A percentile compares a stretch with the other conserved stretches of the same genome.
Conservation (phyloP, 2,888 invertebrate species). For the Clunio marinus region DNA sequence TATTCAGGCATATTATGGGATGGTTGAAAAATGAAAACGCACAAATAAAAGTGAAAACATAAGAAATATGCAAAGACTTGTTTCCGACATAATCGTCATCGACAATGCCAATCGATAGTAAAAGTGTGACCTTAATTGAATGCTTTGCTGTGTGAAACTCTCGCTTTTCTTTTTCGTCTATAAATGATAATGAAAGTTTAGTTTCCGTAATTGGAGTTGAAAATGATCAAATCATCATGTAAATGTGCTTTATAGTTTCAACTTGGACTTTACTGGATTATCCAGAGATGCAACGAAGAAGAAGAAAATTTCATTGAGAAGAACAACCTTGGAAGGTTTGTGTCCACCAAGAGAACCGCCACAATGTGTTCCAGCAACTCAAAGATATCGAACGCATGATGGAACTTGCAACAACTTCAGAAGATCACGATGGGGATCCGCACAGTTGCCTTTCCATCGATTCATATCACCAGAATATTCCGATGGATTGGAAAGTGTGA, state of each 20-base stretch:
- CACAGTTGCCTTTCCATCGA: conserved; percentile 76
- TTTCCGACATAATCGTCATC: no score
- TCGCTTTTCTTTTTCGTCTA: conserved; percentile 29
- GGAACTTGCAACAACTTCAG: conserved; percentile 84
- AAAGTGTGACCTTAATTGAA: conserved; percentile 27
- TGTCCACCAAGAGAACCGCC: conserved; percentile 66
- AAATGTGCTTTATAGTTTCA: conserved; percentile 44
- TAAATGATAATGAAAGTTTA: conserved; percentile 13
- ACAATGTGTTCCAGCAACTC: conserved; percentile 65
- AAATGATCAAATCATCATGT: neutral
- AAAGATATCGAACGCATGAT: conserved; percentile 75
- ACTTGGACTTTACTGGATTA: conserved; percentile 46
- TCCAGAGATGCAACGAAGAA: conserved; percentile 49
- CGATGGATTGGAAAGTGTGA: conserved; percentile 59
- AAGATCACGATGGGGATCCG: conserved; percentile 73
- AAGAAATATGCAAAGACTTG: neutral
- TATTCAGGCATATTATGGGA: neutral
- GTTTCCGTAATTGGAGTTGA: neutral
- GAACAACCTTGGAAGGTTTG: conserved; percentile 49
- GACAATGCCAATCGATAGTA: neutral
- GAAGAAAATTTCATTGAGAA: conserved; percentile 48
- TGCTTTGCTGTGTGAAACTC: conserved; percentile 22
- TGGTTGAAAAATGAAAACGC: conserved; percentile 30
- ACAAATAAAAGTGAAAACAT: neutral
- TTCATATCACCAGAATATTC: conserved; percentile 77